Conservation (phyloP, 64 coral and sea anemone genomes). For the Stichodactyla helianthus region DNA sequence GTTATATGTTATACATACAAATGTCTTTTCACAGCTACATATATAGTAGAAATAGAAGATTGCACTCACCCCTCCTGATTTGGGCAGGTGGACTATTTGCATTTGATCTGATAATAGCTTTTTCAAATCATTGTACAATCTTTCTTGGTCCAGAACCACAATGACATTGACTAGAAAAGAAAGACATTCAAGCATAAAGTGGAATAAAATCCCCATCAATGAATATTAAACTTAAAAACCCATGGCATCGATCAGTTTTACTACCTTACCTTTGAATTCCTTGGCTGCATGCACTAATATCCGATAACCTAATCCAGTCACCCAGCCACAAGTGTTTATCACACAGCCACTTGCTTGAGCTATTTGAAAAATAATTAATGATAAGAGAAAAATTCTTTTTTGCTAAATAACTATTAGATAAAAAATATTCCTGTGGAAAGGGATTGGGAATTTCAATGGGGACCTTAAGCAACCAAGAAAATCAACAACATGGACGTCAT, state of each 20-base stretch:
- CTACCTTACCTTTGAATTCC: conserved; percentile 68
- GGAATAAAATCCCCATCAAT: too few species aligned
- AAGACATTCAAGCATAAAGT: neutral
- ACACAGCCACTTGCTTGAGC: conserved; percentile 86
- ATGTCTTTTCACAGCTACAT: neutral
- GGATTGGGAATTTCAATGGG: too few species aligned
- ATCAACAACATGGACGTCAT: too few species aligned
- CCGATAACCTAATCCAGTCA: conserved; percentile 89
- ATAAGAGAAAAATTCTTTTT: neutral
- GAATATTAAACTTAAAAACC: too few species aligned
- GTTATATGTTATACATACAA: neutral
- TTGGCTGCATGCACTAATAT: conserved; percentile 90
- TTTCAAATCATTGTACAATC: conserved; percentile 97
- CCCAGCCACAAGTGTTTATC: conserved; percentile 99
- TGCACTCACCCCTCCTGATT: conserved; percentile 86
- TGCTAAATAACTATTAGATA: too few species aligned
- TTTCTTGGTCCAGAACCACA: conserved; percentile 98
- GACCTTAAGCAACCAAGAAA: too few species aligned
- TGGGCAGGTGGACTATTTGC: conserved; percentile 92
- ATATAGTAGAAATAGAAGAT: neutral
- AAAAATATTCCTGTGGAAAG: too few species aligned
- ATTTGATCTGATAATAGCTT: conserved; percentile 90
- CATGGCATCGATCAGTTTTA: neutral
- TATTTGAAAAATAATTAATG: conserved; percentile 11
- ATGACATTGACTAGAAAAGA: conserved; percentile 83